phyloP scores from a whole-genome alignment of 1,140 invertebrate genomes.

The Drosophila ficusphila region DNA sequence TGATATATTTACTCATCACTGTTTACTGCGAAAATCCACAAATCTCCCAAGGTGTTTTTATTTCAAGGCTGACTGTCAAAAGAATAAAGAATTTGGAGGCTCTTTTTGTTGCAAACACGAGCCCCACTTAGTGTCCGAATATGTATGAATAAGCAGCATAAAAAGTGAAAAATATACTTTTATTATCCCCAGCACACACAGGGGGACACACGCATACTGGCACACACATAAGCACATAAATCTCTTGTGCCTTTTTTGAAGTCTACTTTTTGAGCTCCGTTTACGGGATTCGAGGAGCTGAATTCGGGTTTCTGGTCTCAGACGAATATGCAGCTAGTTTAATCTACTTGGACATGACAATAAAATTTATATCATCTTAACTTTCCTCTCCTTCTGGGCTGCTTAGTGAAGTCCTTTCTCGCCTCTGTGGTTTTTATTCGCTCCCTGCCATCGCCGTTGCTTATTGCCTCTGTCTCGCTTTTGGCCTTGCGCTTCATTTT shows the following conservation, averaged over 20 bases:
- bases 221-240: slow-evolving; percentile 54
- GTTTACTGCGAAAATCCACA: neutral
- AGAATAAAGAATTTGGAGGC: slow-evolving; percentile 48
- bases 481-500: slow-evolving; percentile 29
- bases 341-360: slow-evolving; percentile 83
- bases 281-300: slow-evolving; percentile 20
- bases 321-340: slow-evolving; percentile 74
- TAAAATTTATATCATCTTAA: slow-evolving; percentile 82
- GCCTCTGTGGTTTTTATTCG: slow-evolving; percentile 77
- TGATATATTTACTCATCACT: neutral
- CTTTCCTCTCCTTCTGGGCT: slow-evolving; percentile 31
- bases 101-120: neutral
- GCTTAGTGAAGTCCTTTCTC: slow-evolving; percentile 79
- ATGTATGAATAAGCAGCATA: slow-evolving; percentile 34
- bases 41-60: neutral
- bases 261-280: slow-evolving; percentile 62
- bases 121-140: slow-evolving; percentile 1
- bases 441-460: slow-evolving; percentile 41
- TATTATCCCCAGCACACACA: slow-evolving; percentile 25
- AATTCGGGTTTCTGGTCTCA: slow-evolving; percentile 16
- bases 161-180: slow-evolving; percentile 57
- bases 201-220: slow-evolving; percentile 6
- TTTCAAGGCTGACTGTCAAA: slow-evolving; percentile 42
- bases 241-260: slow-evolving; percentile 62
- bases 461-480: slow-evolving; percentile 16